Conservation (phyloP, 2,888 invertebrate genomes). For the Cephus sareptanus region DNA sequence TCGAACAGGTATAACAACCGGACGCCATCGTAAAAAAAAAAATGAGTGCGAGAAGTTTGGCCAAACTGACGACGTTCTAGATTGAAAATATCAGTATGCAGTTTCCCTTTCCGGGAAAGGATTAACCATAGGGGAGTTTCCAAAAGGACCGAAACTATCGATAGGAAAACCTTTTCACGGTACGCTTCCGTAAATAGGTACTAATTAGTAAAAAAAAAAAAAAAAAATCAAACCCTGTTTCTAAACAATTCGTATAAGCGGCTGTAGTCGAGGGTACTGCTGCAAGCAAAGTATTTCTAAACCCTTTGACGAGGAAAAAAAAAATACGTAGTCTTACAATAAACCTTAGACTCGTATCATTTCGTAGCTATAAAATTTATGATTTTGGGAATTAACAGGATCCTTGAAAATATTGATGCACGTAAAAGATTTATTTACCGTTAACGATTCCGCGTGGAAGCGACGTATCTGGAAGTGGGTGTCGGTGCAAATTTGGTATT, state of each 20-base stretch:
- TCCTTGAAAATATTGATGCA: background rate
- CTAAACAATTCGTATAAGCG: background rate
- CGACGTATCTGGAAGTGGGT: background rate
- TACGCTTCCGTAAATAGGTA: background rate
- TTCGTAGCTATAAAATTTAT: background rate
- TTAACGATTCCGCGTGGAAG: background rate
- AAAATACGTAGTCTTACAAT: background rate
- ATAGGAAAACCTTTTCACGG: background rate
- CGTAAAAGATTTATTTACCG: background rate
- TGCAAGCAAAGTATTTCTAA: background rate
- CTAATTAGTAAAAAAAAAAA: background rate
- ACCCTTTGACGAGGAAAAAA: background rate
- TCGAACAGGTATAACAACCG: conserved; percentile 22
- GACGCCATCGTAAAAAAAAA: conserved; percentile 8
- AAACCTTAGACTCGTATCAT: background rate
- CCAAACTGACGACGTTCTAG: background rate
- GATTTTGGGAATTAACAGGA: background rate
- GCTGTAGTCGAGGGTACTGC: background rate
- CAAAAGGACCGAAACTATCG: background rate
- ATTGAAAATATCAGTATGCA: background rate
- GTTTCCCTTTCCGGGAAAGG: background rate
- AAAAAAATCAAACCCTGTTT: background rate
- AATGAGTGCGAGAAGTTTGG: background rate
- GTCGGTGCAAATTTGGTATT: accelerated
- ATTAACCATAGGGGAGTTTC: background rate